Evolutionary conservation across 2,888 invertebrate species (phyloP).

Genomic region (Meandrusa payeni): DNA sequence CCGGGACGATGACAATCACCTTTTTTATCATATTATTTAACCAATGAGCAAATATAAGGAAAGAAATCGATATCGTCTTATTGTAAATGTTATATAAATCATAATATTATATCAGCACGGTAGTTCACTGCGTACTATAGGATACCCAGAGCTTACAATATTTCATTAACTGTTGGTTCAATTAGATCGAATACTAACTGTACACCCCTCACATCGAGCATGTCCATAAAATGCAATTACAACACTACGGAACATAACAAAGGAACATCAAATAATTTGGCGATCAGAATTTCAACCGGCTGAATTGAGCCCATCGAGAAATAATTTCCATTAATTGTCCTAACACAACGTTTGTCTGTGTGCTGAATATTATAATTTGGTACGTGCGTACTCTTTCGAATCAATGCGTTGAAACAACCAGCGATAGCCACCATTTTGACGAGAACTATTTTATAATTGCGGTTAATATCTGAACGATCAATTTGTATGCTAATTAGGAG

Average conservation of each 20-base stretch:
- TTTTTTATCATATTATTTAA: too few relatives aligned
- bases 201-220: too few relatives aligned
- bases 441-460: conserved; percentile 54
- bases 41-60: too few relatives aligned
- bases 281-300: neutral
- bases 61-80: too few relatives aligned
- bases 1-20: too few relatives aligned
- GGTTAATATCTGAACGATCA: conserved; percentile 62
- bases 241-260: conserved; percentile 7
- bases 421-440: conserved; percentile 15
- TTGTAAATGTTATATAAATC: too few relatives aligned
- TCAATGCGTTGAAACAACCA: conserved; percentile 14
- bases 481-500: conserved; percentile 75
- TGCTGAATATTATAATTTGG: conserved; percentile 12
- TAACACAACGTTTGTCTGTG: conserved; percentile 11
- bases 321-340: conserved; percentile 15
- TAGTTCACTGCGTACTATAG: too few relatives aligned
- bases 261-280: conserved; percentile 5
- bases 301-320: conserved; percentile 7
- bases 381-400: conserved; percentile 7
- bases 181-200: too few relatives aligned
- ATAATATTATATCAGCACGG: too few relatives aligned
- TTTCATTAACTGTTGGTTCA: too few relatives aligned
- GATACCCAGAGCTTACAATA: too few relatives aligned
- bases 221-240: conserved; percentile 4